Conservation (phyloP, 2,797 vertebrate genomes). For the Lophotriccus pileatus region DNA sequence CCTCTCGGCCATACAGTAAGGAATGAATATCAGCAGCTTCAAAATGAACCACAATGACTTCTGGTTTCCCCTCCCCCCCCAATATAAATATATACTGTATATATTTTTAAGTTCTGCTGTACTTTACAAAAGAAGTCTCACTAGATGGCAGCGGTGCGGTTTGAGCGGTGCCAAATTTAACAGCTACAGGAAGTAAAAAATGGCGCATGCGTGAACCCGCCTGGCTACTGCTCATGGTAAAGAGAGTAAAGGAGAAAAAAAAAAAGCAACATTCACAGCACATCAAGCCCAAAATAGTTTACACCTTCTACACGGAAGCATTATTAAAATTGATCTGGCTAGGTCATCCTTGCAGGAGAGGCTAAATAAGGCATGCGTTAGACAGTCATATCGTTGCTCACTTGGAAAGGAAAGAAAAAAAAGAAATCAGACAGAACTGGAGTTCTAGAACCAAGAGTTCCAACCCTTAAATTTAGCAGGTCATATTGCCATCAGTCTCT, state of each 20-base stretch:
- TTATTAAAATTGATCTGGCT: conserved; percentile 87
- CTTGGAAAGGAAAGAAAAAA: conserved; percentile 65
- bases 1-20: conserved; percentile 74
- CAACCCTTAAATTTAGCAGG: conserved; percentile 78
- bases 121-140: conserved; percentile 80
- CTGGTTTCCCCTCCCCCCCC: conserved; percentile 70
- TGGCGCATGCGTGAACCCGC: conserved; percentile 75
- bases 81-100: conserved; percentile 83
- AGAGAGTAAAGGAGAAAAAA: conserved; percentile 64
- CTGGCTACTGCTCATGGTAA: conserved; percentile 72
- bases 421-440: conserved; percentile 59
- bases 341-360: conserved; percentile 84
- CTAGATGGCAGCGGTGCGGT: conserved; percentile 79
- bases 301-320: conserved; percentile 88
- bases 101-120: conserved; percentile 77
- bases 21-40: conserved; percentile 80
- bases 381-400: conserved; percentile 86
- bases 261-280: conserved; percentile 91
- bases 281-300: conserved; percentile 91
- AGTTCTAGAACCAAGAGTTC: conserved; percentile 75
- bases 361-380: conserved; percentile 99
- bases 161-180: conserved; percentile 75
- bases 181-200: conserved; percentile 78
- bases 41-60: conserved; percentile 77
- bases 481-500: conserved; percentile 78